Conservation (phyloP, 2,888 invertebrate genomes). For the Nephrotoma flavescens region DNA sequence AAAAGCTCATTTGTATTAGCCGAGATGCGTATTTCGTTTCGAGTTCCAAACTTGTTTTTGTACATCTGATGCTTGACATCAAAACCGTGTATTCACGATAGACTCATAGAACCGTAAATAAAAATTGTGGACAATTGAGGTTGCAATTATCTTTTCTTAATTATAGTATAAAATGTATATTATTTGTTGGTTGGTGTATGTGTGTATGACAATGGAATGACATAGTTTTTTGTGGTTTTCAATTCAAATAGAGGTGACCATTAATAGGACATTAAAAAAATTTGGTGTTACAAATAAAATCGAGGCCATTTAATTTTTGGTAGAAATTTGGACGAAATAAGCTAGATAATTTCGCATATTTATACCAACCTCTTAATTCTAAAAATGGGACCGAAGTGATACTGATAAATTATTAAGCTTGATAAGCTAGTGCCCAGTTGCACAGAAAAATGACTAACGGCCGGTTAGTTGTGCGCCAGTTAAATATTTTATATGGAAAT, state of each 20-base stretch:
- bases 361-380: too few relatives aligned
- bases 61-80: background rate
- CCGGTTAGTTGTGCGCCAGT: too few relatives aligned
- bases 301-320: background rate
- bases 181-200: background rate
- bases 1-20: background rate
- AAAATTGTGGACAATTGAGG: background rate
- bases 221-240: background rate
- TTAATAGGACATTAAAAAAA: background rate
- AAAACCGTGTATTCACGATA: background rate
- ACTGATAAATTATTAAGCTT: too few relatives aligned
- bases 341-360: too few relatives aligned
- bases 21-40: background rate
- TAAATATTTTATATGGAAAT: too few relatives aligned
- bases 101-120: background rate
- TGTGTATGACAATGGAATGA: background rate
- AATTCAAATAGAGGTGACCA: background rate
- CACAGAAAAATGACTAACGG: too few relatives aligned
- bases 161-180: background rate
- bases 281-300: background rate
- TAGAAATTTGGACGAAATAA: background rate
- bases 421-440: too few relatives aligned
- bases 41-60: background rate
- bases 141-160: background rate
- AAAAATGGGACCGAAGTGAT: too few relatives aligned